phyloP scores from a whole-genome alignment of 2,113 vertebrate genomes.

The Engystomops pustulosus region DNA sequence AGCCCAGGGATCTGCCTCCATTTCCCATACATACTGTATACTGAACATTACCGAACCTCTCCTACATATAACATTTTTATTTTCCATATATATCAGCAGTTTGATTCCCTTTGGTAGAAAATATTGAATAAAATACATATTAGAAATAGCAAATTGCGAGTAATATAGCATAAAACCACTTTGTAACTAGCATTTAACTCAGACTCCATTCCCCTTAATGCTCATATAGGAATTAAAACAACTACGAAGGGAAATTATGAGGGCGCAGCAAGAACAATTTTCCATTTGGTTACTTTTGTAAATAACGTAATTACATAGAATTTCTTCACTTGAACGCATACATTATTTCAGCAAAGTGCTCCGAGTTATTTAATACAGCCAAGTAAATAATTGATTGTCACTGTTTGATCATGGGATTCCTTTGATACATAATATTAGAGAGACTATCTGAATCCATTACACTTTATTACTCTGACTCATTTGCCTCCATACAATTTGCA shows the following conservation, averaged over 20 bases:
- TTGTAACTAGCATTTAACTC: background rate
- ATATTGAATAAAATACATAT: background rate
- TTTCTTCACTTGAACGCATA: slow-evolving; percentile 28
- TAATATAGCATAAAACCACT: background rate
- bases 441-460: slow-evolving; percentile 32
- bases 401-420: slow-evolving; percentile 37
- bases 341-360: slow-evolving; percentile 32
- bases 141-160: background rate
- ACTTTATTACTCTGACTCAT: slow-evolving; percentile 26
- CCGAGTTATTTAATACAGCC: slow-evolving; percentile 25
- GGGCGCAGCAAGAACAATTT: background rate
- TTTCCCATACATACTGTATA: no score
- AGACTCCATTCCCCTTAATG: background rate
- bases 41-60: no score
- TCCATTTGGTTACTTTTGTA: slow-evolving; percentile 31
- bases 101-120: background rate
- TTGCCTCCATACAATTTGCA: slow-evolving; percentile 22
- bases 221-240: slow-evolving; percentile 25
- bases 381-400: slow-evolving; percentile 47
- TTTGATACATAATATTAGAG: slow-evolving; percentile 46
- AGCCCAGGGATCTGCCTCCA: background rate
- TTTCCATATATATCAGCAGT: background rate
- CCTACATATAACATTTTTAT: no score
- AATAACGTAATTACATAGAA: slow-evolving; percentile 44
- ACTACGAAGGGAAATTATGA: slow-evolving; percentile 20